Percentiles rank a stretch among this genome's conserved stretches.
Conservation (phyloP, 2,797 vertebrate species). For the Myripristis jacobus region DNA sequence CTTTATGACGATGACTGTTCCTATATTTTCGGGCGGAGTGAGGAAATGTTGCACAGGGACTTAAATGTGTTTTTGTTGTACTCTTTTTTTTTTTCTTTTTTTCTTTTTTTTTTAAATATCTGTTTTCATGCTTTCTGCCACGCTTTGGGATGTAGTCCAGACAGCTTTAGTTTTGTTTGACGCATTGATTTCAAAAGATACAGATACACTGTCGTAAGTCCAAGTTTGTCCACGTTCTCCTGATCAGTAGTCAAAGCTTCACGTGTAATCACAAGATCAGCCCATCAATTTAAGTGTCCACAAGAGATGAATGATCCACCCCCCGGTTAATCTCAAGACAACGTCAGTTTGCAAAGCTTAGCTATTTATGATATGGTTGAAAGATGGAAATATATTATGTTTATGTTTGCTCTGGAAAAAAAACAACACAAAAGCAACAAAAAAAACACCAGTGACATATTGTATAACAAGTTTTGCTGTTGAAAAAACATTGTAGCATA, state of each 20-base stretch:
- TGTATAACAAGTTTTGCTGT: constrained; percentile 8
- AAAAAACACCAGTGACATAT: constrained; percentile 12
- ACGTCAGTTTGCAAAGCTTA: constrained; percentile 13
- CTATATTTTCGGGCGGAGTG: constrained; percentile 17
- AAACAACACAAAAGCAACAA: too few relatives aligned
- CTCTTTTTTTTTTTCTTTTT: constrained; percentile 50
- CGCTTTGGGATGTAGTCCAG: constrained; percentile 38
- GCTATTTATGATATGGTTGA: constrained; percentile 14
- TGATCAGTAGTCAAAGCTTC: constrained; percentile 40
- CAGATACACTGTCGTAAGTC: constrained; percentile 44
- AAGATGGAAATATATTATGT: constrained; percentile 10
- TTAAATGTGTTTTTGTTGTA: constrained; percentile 56
- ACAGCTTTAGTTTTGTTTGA: constrained; percentile 45
- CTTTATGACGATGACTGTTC: constrained; percentile 59
- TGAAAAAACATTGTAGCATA: constrained; percentile 15
- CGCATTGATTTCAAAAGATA: constrained; percentile 49
- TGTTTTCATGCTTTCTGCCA: constrained; percentile 57
- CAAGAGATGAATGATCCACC: constrained; percentile 17
- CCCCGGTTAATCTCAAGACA: constrained; percentile 26
- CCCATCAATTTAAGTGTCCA: constrained; percentile 7
- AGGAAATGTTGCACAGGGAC: constrained; percentile 62
- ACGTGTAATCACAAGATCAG: constrained; percentile 42
- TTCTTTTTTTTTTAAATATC: too few relatives aligned
- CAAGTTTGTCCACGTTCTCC: constrained; percentile 14
- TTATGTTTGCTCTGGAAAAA: constrained; percentile 28